These are phyloP conservation scores for Drosophila sproati DNA, from an alignment of 1,140 invertebrate species.

Conservation along the genomic window DNA sequence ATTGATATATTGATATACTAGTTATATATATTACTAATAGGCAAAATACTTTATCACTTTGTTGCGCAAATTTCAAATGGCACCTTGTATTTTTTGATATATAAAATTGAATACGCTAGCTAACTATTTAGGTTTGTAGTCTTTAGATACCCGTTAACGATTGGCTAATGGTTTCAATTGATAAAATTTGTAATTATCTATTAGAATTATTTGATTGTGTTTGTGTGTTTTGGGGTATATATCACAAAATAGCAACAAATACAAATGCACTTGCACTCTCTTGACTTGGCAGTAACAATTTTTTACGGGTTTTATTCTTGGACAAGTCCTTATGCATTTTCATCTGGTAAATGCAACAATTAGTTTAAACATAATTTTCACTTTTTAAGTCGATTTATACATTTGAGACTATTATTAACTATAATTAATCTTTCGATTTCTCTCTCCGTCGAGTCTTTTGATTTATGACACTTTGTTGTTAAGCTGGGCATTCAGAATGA, in stretches of 20 bases:
- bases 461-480: slow-evolving; percentile 54
- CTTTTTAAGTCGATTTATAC: background rate
- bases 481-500: slow-evolving; percentile 22
- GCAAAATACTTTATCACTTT: slow-evolving; percentile 31
- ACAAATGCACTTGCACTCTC: slow-evolving; percentile 25
- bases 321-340: slow-evolving; percentile 83
- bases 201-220: slow-evolving; percentile 33
- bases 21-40: slow-evolving; percentile 7
- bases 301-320: slow-evolving; percentile 83
- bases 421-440: slow-evolving; percentile 7
- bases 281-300: slow-evolving; percentile 54
- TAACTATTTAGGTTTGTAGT: slow-evolving; percentile 47
- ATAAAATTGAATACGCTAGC: slow-evolving; percentile 51
- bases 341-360: slow-evolving; percentile 70
- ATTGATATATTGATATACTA: slow-evolving; percentile 10
- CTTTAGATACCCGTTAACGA: slow-evolving; percentile 47
- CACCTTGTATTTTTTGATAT: slow-evolving; percentile 56
- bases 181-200: slow-evolving; percentile 13
- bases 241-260: slow-evolving; percentile 65
- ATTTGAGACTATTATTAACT: slow-evolving; percentile 25
- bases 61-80: slow-evolving; percentile 44
- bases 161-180: slow-evolving; percentile 35
- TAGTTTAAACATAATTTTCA: slow-evolving; percentile 52
- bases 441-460: slow-evolving; percentile 27
- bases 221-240: slow-evolving; percentile 39